Percentiles rank a stretch among this genome's conserved stretches.
phyloP scores from a whole-genome alignment of 2,888 invertebrate species.

The Hirtodrosophila confusa region DNA sequence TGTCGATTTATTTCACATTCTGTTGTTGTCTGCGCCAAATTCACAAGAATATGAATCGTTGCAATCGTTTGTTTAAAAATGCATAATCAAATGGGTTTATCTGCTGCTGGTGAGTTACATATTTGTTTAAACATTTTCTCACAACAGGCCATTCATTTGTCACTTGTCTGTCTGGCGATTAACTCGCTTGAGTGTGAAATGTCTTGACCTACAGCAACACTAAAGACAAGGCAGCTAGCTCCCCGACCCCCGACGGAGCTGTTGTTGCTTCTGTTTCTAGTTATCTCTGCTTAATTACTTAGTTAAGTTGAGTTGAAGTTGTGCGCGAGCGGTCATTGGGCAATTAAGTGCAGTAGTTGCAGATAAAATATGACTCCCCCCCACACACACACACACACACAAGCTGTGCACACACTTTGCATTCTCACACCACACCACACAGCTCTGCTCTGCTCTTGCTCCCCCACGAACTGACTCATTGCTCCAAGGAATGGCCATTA shows the following conservation, averaged over 20 bases:
- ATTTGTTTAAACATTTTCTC: conserved; percentile 20
- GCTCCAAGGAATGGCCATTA: conserved; percentile 31
- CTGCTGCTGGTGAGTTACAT: too few species aligned
- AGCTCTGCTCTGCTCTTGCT: not conserved
- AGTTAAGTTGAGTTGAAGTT: conserved; percentile 40
- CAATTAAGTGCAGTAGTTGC: conserved; percentile 58
- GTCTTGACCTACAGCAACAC: conserved; percentile 71
- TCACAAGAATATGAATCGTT: too few species aligned
- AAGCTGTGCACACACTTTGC: conserved; percentile 22
- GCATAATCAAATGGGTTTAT: too few species aligned
- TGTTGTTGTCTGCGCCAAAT: too few species aligned
- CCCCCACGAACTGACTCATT: conserved; percentile 52
- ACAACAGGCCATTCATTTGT: conserved; percentile 42
- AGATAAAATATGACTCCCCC: conserved; percentile 14
- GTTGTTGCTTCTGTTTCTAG: conserved; percentile 12
- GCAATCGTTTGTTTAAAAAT: too few species aligned
- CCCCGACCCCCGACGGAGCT: conserved; percentile 4
- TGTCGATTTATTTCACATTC: too few species aligned
- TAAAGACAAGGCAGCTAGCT: not conserved
- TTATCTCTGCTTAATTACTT: conserved; percentile 48
- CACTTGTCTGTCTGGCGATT: conserved; percentile 26
- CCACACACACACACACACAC: conserved; percentile 1
- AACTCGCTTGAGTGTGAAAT: conserved; percentile 63
- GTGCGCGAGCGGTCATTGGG: conserved; percentile 30
- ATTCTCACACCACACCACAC: conserved; percentile 28